phyloP scores from a whole-genome alignment of 2,113 vertebrate species.

The Puntigrus tetrazona region DNA sequence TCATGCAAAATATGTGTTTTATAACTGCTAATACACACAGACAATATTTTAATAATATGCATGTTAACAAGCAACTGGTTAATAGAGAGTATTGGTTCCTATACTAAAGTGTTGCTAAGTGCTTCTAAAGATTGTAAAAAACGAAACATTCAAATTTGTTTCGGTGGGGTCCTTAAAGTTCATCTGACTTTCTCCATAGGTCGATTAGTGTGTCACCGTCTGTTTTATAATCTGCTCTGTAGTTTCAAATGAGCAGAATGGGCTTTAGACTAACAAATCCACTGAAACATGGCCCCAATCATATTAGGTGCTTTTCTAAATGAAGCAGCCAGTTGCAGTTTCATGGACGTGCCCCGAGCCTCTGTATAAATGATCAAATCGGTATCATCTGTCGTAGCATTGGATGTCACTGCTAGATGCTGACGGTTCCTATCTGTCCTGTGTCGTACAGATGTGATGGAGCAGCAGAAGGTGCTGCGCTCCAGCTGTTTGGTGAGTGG shows the following conservation, averaged over 20 bases:
- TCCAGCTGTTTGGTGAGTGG: constrained; percentile 89
- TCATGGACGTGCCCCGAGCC: not conserved
- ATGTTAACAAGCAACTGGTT: too few species aligned
- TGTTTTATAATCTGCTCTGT: not conserved
- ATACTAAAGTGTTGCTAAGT: not conserved
- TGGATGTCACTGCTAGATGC: not conserved
- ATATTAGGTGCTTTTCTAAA: constrained; percentile 9
- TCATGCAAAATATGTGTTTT: too few species aligned
- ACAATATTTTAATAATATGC: too few species aligned
- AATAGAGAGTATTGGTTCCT: too few species aligned
- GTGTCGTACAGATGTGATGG: constrained; percentile 82
- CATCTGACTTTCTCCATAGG: not conserved
- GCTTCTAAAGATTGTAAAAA: not conserved
- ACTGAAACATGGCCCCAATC: not conserved
- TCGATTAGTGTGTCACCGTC: not conserved
- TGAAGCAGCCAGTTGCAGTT: not conserved
- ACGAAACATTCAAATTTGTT: not conserved
- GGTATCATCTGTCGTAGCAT: not conserved
- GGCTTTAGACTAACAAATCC: not conserved
- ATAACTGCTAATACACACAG: too few species aligned
- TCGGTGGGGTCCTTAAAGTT: not conserved
- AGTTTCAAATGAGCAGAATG: not conserved
- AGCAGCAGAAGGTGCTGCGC: constrained; percentile 84
- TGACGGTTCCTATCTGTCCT: not conserved
- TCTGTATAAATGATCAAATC: not conserved